Conservation (phyloP, 2,888 invertebrate genomes). For the Trissolcus japonicus region DNA sequence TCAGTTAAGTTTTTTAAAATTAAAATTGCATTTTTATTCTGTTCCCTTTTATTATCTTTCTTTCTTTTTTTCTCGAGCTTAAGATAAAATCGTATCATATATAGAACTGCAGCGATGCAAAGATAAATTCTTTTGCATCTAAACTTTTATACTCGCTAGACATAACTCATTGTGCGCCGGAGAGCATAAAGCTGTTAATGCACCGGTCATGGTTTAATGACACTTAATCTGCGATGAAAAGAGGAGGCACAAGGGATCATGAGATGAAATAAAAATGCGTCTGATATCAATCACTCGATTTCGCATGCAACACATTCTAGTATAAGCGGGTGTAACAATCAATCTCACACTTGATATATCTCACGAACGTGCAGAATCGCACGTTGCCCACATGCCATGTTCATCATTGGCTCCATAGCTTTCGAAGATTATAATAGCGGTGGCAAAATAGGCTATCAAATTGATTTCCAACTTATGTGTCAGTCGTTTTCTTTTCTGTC, state of each 20-base stretch:
- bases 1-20: too few relatives aligned
- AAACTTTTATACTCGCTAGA: too few relatives aligned
- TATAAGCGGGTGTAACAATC: not conserved
- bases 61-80: not conserved
- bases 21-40: too few relatives aligned
- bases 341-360: conserved; percentile 14
- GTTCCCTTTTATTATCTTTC: not conserved
- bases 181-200: conserved; percentile 16
- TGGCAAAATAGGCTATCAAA: too few relatives aligned
- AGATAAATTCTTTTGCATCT: too few relatives aligned
- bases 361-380: conserved; percentile 24
- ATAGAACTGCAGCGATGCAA: too few relatives aligned
- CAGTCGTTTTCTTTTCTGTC: too few relatives aligned
- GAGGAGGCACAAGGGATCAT: conserved; percentile 7
- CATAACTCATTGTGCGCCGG: not conserved
- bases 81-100: too few relatives aligned
- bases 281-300: not conserved
- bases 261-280: not conserved
- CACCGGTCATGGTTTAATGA: conserved; percentile 31
- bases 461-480: too few relatives aligned
- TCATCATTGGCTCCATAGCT: not conserved
- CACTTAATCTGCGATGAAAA: conserved; percentile 29
- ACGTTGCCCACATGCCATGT: conserved; percentile 4
- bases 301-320: conserved; percentile 11
- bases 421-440: not conserved